phyloP scores from a whole-genome alignment of 2,113 vertebrate species.

The Ictalurus furcatus region DNA sequence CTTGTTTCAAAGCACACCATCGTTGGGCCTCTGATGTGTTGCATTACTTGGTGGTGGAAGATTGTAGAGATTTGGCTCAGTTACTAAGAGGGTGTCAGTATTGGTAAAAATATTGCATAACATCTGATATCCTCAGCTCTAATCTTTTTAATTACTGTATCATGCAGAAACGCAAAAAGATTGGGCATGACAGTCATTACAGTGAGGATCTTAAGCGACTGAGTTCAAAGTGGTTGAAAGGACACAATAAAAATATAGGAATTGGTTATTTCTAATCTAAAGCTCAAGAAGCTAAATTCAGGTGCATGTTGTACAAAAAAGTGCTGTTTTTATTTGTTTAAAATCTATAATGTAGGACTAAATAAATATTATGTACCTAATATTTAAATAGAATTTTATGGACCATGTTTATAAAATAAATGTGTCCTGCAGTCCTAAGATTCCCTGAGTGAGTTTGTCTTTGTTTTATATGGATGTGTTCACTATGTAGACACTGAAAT shows the following conservation, averaged over 20 bases:
- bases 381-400: background rate
- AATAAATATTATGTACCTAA: background rate
- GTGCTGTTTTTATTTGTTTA: background rate
- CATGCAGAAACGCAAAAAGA: background rate
- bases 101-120: background rate
- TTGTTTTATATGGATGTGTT: background rate
- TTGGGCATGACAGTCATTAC: background rate
- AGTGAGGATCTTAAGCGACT: background rate
- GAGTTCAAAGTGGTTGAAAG: background rate
- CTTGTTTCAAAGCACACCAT: background rate
- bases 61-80: background rate
- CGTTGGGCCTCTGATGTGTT: background rate
- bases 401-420: background rate
- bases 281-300: background rate
- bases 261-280: background rate
- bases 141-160: background rate
- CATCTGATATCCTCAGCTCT: background rate
- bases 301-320: background rate
- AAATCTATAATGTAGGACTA: background rate
- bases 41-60: background rate
- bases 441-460: background rate
- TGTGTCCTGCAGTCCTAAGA: background rate
- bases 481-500: too few species aligned
- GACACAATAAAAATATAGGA: background rate
- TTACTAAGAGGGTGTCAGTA: background rate